Evolutionary conservation across 1,140 invertebrate species (phyloP).

Genomic region (Pentalonia nigronervosa): DNA sequence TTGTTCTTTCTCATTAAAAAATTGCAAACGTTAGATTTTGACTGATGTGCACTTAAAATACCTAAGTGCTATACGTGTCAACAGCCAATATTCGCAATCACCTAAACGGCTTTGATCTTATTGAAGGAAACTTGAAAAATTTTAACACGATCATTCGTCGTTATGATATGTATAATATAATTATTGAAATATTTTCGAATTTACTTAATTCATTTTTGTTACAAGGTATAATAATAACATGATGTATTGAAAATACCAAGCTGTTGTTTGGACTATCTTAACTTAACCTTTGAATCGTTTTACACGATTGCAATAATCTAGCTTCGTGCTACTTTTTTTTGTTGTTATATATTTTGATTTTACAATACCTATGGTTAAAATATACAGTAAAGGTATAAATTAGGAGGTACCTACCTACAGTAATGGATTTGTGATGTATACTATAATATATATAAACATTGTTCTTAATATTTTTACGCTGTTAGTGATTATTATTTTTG

Average conservation of each 20-base stretch:
- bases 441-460: not conserved
- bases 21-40: too few species aligned
- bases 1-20: not conserved
- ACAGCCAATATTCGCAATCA: too few species aligned
- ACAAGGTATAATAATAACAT: not conserved
- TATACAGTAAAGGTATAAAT: not conserved
- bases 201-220: not conserved
- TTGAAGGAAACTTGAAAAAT: not conserved
- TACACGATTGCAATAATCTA: not conserved
- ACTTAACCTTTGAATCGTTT: not conserved
- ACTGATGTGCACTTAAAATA: not conserved
- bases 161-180: not conserved
- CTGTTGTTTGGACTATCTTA: too few species aligned
- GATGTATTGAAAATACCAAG: not conserved
- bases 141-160: not conserved
- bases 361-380: not conserved
- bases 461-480: not conserved
- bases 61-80: too few species aligned
- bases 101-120: not conserved
- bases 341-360: not conserved
- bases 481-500: not conserved
- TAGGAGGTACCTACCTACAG: not conserved
- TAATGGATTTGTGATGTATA: not conserved
- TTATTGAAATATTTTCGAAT: not conserved
- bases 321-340: not conserved